Evolutionary conservation across 2,113 vertebrate species (phyloP).

Genomic region (Caloenas nicobarica): DNA sequence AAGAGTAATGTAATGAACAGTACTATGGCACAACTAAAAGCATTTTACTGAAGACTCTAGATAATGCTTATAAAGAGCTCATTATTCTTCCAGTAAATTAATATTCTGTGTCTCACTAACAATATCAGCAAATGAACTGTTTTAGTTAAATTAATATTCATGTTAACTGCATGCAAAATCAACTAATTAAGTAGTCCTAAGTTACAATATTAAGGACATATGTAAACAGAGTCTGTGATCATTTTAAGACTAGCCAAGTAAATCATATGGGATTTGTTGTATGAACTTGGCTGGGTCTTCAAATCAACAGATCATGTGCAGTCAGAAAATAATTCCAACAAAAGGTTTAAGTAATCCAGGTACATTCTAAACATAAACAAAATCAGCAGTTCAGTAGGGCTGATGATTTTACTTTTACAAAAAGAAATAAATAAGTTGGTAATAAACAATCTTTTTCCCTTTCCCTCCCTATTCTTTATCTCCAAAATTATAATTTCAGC

Average conservation of each 20-base stretch:
- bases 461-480: not conserved
- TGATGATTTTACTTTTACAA: not conserved
- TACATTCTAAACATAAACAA: constrained; percentile 5
- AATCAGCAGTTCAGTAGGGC: not conserved
- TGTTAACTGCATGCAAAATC: constrained; percentile 48
- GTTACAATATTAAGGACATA: constrained; percentile 14
- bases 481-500: not conserved
- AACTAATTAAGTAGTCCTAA: constrained; percentile 43
- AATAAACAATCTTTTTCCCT: not conserved
- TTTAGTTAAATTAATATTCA: constrained; percentile 41
- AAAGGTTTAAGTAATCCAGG: not conserved
- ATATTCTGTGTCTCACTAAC: constrained; percentile 28
- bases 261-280: not conserved
- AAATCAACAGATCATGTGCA: not conserved
- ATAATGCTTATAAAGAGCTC: constrained; percentile 10
- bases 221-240: not conserved
- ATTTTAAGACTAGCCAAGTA: constrained; percentile 27
- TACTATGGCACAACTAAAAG: not conserved
- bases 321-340: constrained; percentile 4
- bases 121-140: constrained; percentile 37
- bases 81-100: constrained; percentile 53
- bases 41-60: constrained; percentile 1
- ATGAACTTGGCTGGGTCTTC: not conserved
- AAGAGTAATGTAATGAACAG: not conserved
- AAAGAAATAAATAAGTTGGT: not conserved